Base-by-base conservation (phyloP, 2,888 invertebrate genomes). In the Synergus itoensis region DNA sequence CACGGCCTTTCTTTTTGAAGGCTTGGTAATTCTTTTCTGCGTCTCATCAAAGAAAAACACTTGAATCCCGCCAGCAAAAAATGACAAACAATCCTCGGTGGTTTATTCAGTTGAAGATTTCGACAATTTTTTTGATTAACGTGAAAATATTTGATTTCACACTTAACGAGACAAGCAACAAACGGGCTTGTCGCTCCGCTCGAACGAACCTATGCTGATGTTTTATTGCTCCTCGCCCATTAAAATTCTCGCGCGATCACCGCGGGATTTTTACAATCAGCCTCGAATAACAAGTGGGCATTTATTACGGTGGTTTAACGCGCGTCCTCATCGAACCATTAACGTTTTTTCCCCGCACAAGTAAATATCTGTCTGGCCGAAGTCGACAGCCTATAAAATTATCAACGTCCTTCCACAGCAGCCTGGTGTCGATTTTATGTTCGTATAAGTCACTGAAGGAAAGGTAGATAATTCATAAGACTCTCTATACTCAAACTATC, bases 211-310 rank as follows among this genome's bases (percentile, higher is more conserved):
- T 69, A 69, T 43, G 65, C 43, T 4, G 18, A 65, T 69, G 28
- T 53, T 73, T 73, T 73, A 53, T 73, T 73, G 40, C 73, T 73
- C 36, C 73, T 73, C 53, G n/a, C 36, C 73, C 73, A 73, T 73
- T 73, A 73, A 73, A 73, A 73, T 73, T 73, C 73, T 73, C 73
- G 73, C 73, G 73, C 73, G 73, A 73, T 73, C 73, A 11, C 53
- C 40, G 40, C 73, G 53, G 73, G 73, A 73, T 73, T 73, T 73
- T 73, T 57, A 73, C 53, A 73, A 57, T 73, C 73, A 53, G 53
- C 73, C n/a, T 53, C 73, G 73, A 73, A 73, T 73, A 73, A 73
- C 73, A 73, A 73, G 73, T 73, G 73, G 73, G 53, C 73, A 73
- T 73, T 73, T 73, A 73, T 73, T 73, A 73, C 73, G 36, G 69